phyloP scores from a whole-genome alignment of 37 sponge, comb jelly and placozoan species.

The Bolinopsis microptera region DNA sequence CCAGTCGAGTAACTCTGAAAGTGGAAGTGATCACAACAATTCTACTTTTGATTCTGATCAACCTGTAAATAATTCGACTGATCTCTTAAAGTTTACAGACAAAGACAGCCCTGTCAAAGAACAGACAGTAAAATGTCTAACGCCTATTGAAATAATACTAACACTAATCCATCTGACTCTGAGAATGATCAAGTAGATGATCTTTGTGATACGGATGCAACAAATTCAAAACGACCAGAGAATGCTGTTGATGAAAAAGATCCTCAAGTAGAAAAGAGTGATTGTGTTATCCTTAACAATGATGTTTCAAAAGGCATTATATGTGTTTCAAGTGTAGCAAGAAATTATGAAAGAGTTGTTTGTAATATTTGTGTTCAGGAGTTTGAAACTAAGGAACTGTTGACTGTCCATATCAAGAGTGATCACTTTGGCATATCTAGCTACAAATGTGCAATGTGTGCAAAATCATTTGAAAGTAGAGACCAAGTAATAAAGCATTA shows the following conservation, averaged over 20 bases:
- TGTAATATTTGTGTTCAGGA: constrained; percentile 43
- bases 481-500: neutral
- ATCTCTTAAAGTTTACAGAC: too few relatives aligned
- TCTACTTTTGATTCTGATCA: too few relatives aligned
- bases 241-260: neutral
- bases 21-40: too few relatives aligned
- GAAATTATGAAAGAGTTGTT: neutral
- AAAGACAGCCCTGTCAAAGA: too few relatives aligned
- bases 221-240: neutral
- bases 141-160: too few relatives aligned
- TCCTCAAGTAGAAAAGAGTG: neutral
- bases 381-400: neutral
- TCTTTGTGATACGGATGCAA: neutral
- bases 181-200: neutral
- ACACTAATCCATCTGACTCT: too few relatives aligned
- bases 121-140: too few relatives aligned
- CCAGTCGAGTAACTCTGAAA: too few relatives aligned
- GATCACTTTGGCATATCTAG: constrained; percentile 16
- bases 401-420: neutral
- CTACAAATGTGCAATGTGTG: constrained; percentile 32
- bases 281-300: neutral
- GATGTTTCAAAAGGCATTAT: too few relatives aligned
- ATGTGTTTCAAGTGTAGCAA: too few relatives aligned
- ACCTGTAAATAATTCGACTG: too few relatives aligned
- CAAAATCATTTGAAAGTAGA: neutral